These are phyloP conservation scores for Orthochromis indermauri DNA, from an alignment of 2,113 vertebrate species.

Conservation along the genomic window DNA sequence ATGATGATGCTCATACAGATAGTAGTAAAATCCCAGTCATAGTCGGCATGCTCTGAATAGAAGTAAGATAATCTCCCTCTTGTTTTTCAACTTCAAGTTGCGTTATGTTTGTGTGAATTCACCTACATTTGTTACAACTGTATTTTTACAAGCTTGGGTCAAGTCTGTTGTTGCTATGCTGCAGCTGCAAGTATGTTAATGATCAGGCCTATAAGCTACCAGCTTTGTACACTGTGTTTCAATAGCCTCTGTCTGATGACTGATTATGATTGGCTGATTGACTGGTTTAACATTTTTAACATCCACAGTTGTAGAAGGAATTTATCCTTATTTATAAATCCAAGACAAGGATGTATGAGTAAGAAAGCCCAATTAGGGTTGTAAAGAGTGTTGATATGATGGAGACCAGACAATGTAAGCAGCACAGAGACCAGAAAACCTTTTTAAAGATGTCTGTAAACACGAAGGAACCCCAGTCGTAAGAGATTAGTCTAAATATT, in stretches of 20 bases:
- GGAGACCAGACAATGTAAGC: slow-evolving; percentile 24
- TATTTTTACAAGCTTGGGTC: background rate
- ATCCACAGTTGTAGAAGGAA: background rate
- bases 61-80: background rate
- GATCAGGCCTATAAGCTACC: background rate
- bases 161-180: background rate
- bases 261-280: background rate
- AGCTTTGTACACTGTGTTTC: background rate
- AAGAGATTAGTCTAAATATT: slow-evolving; percentile 22
- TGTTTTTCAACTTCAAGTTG: background rate
- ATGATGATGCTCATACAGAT: background rate
- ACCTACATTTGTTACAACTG: background rate
- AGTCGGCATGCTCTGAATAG: background rate
- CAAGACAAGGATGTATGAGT: background rate
- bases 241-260: background rate
- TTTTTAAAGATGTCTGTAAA: slow-evolving; percentile 32
- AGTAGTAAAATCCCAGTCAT: background rate
- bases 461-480: background rate
- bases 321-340: background rate
- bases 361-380: background rate
- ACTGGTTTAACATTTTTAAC: background rate
- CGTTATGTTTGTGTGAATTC: background rate
- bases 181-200: background rate
- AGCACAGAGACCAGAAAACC: background rate
- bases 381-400: slow-evolving; percentile 17